Base-by-base conservation (phyloP, 2,888 invertebrate species). In the Gastrophysa polygoni region DNA sequence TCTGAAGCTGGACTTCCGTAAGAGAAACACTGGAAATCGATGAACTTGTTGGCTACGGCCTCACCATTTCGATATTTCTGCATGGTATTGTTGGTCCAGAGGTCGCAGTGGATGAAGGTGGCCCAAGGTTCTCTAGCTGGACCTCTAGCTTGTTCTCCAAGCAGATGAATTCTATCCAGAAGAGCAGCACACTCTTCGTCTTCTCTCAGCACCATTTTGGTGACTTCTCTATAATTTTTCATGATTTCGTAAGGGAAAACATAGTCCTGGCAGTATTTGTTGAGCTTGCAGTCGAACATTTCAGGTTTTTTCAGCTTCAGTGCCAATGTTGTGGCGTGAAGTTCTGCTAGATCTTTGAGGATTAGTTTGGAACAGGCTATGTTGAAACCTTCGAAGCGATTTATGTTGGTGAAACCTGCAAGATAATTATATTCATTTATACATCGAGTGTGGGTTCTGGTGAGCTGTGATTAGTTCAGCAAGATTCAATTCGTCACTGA, bases 11-110 rank as follows among this genome's bases (percentile, higher is more conserved):
- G 78, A 11, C 84, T 85, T 3, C 82, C 80, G 58, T 84, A 84
- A 14, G 82, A 74, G 1, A 83, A 80, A 28, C 84, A 79, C 76
- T 87, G 87, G 69, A 86, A 88, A 70, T 88, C 87, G 0, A 88
- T 78, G 58, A 88, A 78, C 62, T 82, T 82, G 11, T 64, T 57
- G 5, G 66, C 58, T 0, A 83, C 78, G 49, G 65, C 66, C 18
- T 70, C 68, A 44, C 71, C 67, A 46, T 70, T 66, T 47, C 68
- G 62, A 49, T 81, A 81, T 68, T 82, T 82, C 16, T 86, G 76
- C 81, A 87, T 82, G 1, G 86, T 78, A 68, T 87, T 87, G 70
- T 87, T 87, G 11, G 84, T 83, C 87, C 87, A 87, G 49, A 85
- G 78, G 72, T 87, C 87, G 4, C 80, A 77, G 63, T 87, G 87